phyloP scores from a whole-genome alignment of 2,113 vertebrate species.

The Paramisgurnus dabryanus region DNA sequence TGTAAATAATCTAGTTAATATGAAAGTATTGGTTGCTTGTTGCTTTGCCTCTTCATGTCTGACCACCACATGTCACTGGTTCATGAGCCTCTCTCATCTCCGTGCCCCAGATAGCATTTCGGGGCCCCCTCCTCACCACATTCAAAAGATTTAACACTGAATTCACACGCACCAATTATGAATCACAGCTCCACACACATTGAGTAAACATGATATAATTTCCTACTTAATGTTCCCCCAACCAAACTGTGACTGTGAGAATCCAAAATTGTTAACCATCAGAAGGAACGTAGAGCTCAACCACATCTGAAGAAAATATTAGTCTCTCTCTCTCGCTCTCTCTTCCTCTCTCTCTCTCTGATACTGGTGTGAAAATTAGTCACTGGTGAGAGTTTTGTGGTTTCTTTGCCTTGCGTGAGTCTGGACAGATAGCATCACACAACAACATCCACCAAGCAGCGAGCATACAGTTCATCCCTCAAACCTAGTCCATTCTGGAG shows the following conservation, averaged over 20 bases:
- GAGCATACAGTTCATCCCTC: not conserved
- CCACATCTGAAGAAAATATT: constrained; percentile 26
- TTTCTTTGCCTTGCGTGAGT: constrained; percentile 7
- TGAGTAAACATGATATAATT: constrained; percentile 22
- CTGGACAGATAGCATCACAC: not conserved
- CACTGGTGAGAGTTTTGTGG: constrained; percentile 39
- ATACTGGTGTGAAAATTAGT: constrained; percentile 37
- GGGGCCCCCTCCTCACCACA: constrained; percentile 1
- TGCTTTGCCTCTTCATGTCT: constrained; percentile 28
- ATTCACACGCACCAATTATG: constrained; percentile 30
- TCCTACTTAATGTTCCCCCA: constrained; percentile 20
- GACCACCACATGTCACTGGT: not conserved
- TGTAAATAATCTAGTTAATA: too few species aligned
- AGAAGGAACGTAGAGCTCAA: constrained; percentile 5
- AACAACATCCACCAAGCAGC: too few species aligned
- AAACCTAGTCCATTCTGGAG: too few species aligned
- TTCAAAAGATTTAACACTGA: constrained; percentile 25
- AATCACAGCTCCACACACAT: constrained; percentile 32
- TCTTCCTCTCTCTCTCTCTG: constrained; percentile 39
- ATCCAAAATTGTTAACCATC: constrained; percentile 18
- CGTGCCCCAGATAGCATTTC: not conserved
- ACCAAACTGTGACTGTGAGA: constrained; percentile 18
- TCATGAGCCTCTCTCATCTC: not conserved
- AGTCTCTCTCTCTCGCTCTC: constrained; percentile 12
- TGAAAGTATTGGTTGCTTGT: too few species aligned